These are phyloP conservation scores for Actinernus sp. DNA, from an alignment of 92 coral and sea anemone species.

Conservation along the genomic window DNA sequence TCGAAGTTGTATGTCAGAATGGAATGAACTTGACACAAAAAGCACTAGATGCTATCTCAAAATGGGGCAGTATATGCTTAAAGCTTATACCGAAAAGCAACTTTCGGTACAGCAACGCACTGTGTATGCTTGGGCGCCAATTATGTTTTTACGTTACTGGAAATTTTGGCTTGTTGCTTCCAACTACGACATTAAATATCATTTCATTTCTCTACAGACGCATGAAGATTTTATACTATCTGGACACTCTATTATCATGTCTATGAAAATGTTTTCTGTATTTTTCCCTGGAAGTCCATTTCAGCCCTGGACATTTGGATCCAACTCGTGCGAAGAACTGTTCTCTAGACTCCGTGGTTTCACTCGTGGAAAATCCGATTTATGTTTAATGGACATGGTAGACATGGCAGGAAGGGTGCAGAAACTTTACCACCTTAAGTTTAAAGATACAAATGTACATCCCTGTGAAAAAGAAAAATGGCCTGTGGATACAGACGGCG, in stretches of 20 bases:
- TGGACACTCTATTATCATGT: constrained; percentile 39
- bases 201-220: constrained; percentile 23
- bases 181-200: constrained; percentile 6
- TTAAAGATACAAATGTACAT: not conserved
- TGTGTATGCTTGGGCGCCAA: constrained; percentile 35
- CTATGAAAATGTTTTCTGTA: constrained; percentile 40
- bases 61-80: constrained; percentile 42
- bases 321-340: constrained; percentile 13
- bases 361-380: constrained; percentile 18
- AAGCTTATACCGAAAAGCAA: constrained; percentile 14
- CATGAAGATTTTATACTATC: constrained; percentile 23
- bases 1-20: constrained; percentile 8
- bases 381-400: constrained; percentile 20
- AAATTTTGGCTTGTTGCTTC: constrained; percentile 26
- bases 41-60: constrained; percentile 35
- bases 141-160: constrained; percentile 33
- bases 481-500: constrained; percentile 19
- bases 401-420: constrained; percentile 19
- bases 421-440: constrained; percentile 21
- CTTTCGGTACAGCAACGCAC: constrained; percentile 24
- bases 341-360: constrained; percentile 23
- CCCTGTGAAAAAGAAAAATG: not conserved
- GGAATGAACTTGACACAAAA: constrained; percentile 8
- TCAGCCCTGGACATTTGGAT: constrained; percentile 40
- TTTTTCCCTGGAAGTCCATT: constrained; percentile 1